Evolutionary conservation across 2,113 vertebrate species (phyloP).

Genomic region (Dipodomys ordii): DNA sequence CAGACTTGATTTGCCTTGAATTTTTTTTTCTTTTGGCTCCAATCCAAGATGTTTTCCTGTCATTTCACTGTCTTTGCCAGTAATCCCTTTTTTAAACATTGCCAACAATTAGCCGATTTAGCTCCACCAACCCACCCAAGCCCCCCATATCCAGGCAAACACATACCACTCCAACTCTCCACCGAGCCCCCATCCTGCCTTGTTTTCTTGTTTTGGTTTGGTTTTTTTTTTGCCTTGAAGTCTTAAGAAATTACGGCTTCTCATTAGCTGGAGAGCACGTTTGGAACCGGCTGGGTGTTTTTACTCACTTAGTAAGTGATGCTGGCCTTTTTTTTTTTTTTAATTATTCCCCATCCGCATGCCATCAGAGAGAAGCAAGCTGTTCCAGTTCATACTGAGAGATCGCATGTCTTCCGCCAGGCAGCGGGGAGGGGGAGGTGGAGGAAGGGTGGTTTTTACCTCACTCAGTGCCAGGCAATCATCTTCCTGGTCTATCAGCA

Average conservation of each 20-base stretch:
- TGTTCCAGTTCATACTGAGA: slow-evolving; percentile 82
- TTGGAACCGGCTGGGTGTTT: slow-evolving; percentile 88
- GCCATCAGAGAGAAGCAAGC: slow-evolving; percentile 86
- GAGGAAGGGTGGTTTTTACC: slow-evolving; percentile 79
- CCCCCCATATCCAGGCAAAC: slow-evolving; percentile 64
- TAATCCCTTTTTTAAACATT: slow-evolving; percentile 90
- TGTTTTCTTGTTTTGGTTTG: slow-evolving; percentile 71
- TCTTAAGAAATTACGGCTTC: slow-evolving; percentile 90
- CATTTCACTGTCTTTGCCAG: slow-evolving; percentile 88
- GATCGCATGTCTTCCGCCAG: slow-evolving; percentile 83
- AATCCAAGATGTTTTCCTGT: slow-evolving; percentile 88
- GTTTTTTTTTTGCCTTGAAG: slow-evolving; percentile 79
- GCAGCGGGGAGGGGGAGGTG: slow-evolving; percentile 79
- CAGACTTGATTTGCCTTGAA: slow-evolving; percentile 86
- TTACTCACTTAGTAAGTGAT: slow-evolving; percentile 90
- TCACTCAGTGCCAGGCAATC: slow-evolving; percentile 86
- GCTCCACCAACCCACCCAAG: slow-evolving; percentile 78
- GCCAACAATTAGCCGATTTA: slow-evolving; percentile 89
- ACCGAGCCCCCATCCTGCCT: slow-evolving; percentile 86
- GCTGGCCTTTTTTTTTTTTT: slow-evolving; percentile 83
- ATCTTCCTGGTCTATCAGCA: slow-evolving; percentile 87
- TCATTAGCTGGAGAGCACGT: slow-evolving; percentile 88
- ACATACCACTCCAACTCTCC: slow-evolving; percentile 61
- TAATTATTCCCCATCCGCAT: slow-evolving; percentile 88
- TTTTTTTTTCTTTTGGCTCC: slow-evolving; percentile 86